A percentile compares a stretch with the other conserved stretches of the same genome.
Conservation (phyloP, 2,797 vertebrate species). For the Bryconaethiops microstoma region DNA sequence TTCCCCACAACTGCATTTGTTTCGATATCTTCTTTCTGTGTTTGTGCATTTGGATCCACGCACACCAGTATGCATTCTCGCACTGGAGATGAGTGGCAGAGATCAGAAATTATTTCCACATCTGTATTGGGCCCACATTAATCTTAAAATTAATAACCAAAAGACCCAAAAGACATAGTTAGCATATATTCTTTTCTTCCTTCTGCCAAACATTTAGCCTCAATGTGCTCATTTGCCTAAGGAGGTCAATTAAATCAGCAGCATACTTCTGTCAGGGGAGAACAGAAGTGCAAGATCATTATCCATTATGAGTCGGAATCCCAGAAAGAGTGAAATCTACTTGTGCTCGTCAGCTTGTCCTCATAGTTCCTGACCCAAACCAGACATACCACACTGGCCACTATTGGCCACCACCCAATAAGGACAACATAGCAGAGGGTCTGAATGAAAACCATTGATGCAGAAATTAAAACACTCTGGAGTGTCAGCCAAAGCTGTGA, state of each 20-base stretch:
- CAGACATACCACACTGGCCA: background rate
- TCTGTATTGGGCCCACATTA: background rate
- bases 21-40: slow-evolving; percentile 55
- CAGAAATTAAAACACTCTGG: slow-evolving; percentile 27
- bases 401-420: background rate
- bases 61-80: slow-evolving; percentile 84
- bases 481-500: background rate
- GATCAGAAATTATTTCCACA: slow-evolving; percentile 38
- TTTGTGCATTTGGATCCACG: slow-evolving; percentile 84
- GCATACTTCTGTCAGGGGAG: slow-evolving; percentile 43
- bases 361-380: background rate
- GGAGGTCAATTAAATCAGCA: slow-evolving; percentile 63
- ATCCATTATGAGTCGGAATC: slow-evolving; percentile 43
- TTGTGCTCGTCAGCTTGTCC: slow-evolving; percentile 11
- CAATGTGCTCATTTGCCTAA: slow-evolving; percentile 26
- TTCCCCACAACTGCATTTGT: slow-evolving; percentile 86
- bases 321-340: slow-evolving; percentile 34
- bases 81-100: slow-evolving; percentile 69
- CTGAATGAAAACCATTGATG: background rate
- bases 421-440: background rate
- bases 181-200: slow-evolving; percentile 32
- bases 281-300: slow-evolving; percentile 31
- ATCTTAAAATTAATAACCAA: too few species aligned
- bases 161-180: slow-evolving; percentile 55
- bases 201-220: slow-evolving; percentile 37